A percentile compares a stretch with the other conserved stretches of the same genome.
These are phyloP conservation scores for Nanger granti DNA, from an alignment of 2,113 vertebrate genomes.

Conservation along the genomic window DNA sequence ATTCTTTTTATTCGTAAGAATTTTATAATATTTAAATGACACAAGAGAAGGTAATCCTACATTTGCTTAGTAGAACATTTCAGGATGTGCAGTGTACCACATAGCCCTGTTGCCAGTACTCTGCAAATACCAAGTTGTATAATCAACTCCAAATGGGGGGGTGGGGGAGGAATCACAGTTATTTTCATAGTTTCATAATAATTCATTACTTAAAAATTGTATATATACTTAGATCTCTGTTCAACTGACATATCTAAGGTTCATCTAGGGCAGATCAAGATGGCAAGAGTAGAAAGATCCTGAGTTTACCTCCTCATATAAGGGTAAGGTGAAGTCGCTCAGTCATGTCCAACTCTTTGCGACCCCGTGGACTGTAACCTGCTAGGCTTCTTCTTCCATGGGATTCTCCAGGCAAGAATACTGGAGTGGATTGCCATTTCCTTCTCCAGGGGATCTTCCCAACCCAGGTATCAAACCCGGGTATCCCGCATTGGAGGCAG, in stretches of 20 bases:
- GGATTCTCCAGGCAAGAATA: no score
- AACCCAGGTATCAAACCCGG: no score
- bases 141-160: neutral
- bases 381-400: no score
- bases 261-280: neutral
- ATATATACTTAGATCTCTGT: neutral
- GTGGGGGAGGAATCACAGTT: no score
- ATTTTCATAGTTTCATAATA: neutral
- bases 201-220: neutral
- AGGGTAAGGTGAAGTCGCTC: no score
- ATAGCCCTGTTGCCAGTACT: neutral
- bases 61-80: slow-evolving; percentile 44
- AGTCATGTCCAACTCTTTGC: no score
- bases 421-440: no score
- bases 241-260: neutral
- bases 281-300: neutral
- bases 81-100: neutral
- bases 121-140: neutral
- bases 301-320: neutral
- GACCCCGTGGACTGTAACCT: no score
- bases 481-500: no score
- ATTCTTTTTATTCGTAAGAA: neutral
- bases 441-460: no score
- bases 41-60: neutral
- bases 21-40: slow-evolving; percentile 43